A percentile compares a stretch with the other conserved stretches of the same genome.
These are phyloP conservation scores for Dorcus hopei DNA, from an alignment of 2,888 invertebrate genomes.

Conservation along the genomic window DNA sequence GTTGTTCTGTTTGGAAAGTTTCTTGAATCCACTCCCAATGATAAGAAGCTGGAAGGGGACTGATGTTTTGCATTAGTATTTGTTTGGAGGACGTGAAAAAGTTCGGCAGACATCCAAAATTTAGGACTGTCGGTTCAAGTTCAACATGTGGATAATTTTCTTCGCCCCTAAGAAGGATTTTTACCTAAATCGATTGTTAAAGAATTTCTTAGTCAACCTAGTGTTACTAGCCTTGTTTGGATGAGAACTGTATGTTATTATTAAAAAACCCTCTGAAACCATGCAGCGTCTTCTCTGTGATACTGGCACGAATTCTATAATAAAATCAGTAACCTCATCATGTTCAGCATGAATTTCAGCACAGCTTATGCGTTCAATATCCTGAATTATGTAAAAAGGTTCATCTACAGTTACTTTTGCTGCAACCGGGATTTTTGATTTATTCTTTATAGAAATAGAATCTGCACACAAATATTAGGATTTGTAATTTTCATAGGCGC, in stretches of 20 bases:
- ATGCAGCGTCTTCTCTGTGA: slow-evolving; percentile 30
- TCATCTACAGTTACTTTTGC: slow-evolving; percentile 50
- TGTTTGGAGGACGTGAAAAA: slow-evolving; percentile 49
- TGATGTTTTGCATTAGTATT: slow-evolving; percentile 54
- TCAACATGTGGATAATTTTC: slow-evolving; percentile 68
- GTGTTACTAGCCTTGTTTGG: slow-evolving; percentile 42
- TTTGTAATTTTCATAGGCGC: background rate
- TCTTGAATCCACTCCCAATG: slow-evolving; percentile 34
- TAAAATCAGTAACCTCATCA: slow-evolving; percentile 23
- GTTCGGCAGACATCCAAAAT: slow-evolving; percentile 60
- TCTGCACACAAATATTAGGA: slow-evolving; percentile 45
- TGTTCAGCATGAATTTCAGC: slow-evolving; percentile 27
- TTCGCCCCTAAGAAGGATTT: slow-evolving; percentile 62
- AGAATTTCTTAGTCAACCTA: background rate
- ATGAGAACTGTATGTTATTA: slow-evolving; percentile 45
- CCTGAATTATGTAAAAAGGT: slow-evolving; percentile 48
- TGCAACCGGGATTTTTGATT: slow-evolving; percentile 53
- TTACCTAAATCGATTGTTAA: slow-evolving; percentile 33
- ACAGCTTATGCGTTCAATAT: slow-evolving; percentile 13
- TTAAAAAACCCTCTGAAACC: slow-evolving; percentile 33
- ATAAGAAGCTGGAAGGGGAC: slow-evolving; percentile 53
- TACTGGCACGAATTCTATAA: slow-evolving; percentile 34
- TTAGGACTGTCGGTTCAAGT: slow-evolving; percentile 54
- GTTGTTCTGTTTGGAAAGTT: background rate
- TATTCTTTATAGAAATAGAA: slow-evolving; percentile 55